These are phyloP conservation scores for Arion vulgaris DNA, from an alignment of 1,140 invertebrate genomes.

Conservation along the genomic window DNA sequence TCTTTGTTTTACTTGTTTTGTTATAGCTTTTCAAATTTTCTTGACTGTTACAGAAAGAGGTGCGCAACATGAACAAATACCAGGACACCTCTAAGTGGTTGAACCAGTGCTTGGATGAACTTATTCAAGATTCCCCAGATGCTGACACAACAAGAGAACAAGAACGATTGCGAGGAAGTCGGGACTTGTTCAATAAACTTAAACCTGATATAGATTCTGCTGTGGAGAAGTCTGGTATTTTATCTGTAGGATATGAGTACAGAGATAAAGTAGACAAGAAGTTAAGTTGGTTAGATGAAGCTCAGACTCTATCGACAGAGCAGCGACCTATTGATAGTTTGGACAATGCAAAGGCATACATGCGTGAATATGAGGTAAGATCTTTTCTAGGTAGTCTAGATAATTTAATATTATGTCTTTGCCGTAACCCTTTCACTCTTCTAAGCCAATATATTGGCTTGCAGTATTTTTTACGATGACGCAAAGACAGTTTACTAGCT, in stretches of 20 bases:
- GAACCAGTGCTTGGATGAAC: conserved; percentile 88
- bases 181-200: conserved; percentile 83
- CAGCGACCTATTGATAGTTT: conserved; percentile 79
- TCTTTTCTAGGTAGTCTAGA: too few species aligned
- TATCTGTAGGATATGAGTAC: conserved; percentile 93
- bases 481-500: too few species aligned
- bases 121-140: conserved; percentile 86
- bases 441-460: too few species aligned
- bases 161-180: conserved; percentile 85
- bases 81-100: conserved; percentile 95
- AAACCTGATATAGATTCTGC: conserved; percentile 93
- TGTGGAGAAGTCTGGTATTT: conserved; percentile 91
- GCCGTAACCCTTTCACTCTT: too few species aligned
- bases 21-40: background rate
- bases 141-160: conserved; percentile 82
- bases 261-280: conserved; percentile 89
- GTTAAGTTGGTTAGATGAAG: conserved; percentile 69
- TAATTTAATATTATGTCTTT: too few species aligned
- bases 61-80: conserved; percentile 84
- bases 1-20: too few species aligned
- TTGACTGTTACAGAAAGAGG: conserved; percentile 55
- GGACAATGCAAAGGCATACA: conserved; percentile 82
- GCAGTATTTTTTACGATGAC: too few species aligned
- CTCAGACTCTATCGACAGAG: conserved; percentile 77
- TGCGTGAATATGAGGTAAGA: conserved; percentile 68